Base-by-base conservation (phyloP, 2,888 invertebrate species). In the Orthonevra nobilis region DNA sequence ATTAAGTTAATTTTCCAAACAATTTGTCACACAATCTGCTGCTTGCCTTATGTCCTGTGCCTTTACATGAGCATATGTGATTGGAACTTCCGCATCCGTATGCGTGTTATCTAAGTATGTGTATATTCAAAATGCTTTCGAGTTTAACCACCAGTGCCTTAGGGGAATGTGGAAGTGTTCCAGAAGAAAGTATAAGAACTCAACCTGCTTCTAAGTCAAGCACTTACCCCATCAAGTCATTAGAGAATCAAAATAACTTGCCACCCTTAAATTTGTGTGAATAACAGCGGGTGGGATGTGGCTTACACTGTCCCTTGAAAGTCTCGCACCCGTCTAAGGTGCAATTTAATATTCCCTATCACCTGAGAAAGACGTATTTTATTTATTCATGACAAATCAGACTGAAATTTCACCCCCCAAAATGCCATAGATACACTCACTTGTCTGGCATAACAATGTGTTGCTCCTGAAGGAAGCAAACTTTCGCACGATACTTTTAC, bases 1-100 rank as follows among this genome's bases (percentile, higher is more conserved):
- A 75, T 75, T 75, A 75, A 69, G 56, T 75, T 56, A 75, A 69
- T 75, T 75, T 75, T 75, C 75, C 63, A 75, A 75, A 63, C 48
- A 75, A 75, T 69, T 75, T 75, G 69, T 75, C 74, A 61, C 68
- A 61, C 40, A 23, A 36, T 44, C 15, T 42, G 58, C 56, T 26
- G 64, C 9, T 19, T 23, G 17, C 20, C 32, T 14, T 15, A 23
- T 54, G 12, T 14, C 17, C 14, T 10, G 7, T 44, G 7, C 5
- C 5, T 28, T 30, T 20, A 10, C 9, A 20, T 17, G 23, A 4
- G 12, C 42, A 23, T 23, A 5, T 3, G 23, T 5, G 5, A 23
- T 4, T 4, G 5, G 5, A 23, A 23, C 23, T 4, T 23, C 3
- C 23, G 5, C 5, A 23, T 23, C 3, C 5, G 23, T 23, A 5